Evolutionary conservation across 2,888 invertebrate species (phyloP).

Genomic region (Polymixis flavicincta): DNA sequence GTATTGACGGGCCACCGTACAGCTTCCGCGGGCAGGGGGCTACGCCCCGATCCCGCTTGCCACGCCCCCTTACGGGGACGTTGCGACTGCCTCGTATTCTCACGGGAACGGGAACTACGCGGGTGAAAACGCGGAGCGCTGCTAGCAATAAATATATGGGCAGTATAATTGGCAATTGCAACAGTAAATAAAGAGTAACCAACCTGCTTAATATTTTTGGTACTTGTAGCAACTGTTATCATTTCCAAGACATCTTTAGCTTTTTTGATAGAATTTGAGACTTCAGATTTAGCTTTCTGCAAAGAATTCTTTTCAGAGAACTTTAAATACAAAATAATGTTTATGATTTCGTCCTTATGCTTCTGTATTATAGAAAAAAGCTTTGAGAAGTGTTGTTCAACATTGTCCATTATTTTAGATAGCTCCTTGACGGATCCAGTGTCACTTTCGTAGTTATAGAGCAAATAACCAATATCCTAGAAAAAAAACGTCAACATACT

Average conservation of each 20-base stretch:
- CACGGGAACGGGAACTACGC: too few relatives aligned
- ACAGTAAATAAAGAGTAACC: constrained; percentile 15
- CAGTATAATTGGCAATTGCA: not conserved
- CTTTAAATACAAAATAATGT: constrained; percentile 77
- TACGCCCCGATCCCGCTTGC: too few relatives aligned
- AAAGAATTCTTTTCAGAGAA: constrained; percentile 79
- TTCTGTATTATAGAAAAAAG: constrained; percentile 89
- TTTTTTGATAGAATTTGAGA: constrained; percentile 77
- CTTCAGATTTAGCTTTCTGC: constrained; percentile 73
- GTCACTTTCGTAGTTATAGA: constrained; percentile 80
- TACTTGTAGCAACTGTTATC: constrained; percentile 68
- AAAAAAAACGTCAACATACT: constrained; percentile 46
- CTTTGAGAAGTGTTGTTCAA: constrained; percentile 89
- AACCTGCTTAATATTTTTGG: constrained; percentile 78
- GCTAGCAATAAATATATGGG: too few relatives aligned
- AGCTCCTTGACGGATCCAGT: constrained; percentile 74
- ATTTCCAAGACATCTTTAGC: constrained; percentile 73
- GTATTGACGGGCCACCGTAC: too few relatives aligned
- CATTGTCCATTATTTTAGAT: constrained; percentile 74
- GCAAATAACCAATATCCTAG: constrained; percentile 84
- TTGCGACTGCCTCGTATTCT: too few relatives aligned
- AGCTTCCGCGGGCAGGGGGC: too few relatives aligned
- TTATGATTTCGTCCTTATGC: constrained; percentile 85
- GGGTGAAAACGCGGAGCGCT: too few relatives aligned
- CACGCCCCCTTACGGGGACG: too few relatives aligned